Conservation (phyloP, 2,113 vertebrate species). For the Opisthocomus hoazin region DNA sequence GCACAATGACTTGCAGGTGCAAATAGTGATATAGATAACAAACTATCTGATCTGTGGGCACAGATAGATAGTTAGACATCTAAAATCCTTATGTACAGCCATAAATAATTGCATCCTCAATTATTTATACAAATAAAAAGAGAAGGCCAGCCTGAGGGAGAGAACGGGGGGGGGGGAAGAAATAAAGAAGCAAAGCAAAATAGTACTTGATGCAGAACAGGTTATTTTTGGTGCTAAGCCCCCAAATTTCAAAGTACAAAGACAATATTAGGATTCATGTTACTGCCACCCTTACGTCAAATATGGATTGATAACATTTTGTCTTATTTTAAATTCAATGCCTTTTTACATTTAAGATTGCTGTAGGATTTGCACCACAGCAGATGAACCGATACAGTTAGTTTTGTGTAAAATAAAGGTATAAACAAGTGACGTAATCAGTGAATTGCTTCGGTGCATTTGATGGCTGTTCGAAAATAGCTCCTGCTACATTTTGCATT, state of each 20-base stretch:
- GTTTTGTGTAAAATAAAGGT: background rate
- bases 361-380: background rate
- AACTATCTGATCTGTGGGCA: constrained; percentile 60
- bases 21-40: constrained; percentile 63
- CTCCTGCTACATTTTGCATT: background rate
- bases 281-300: background rate
- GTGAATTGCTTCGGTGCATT: background rate
- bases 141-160: background rate
- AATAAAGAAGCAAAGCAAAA: background rate
- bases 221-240: background rate
- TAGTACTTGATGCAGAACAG: background rate
- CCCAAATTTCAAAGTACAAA: background rate
- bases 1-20: constrained; percentile 60
- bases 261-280: background rate
- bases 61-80: constrained; percentile 62
- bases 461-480: background rate
- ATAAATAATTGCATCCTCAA: constrained; percentile 60
- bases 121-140: constrained; percentile 61
- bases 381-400: background rate
- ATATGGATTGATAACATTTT: background rate
- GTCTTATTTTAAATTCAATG: background rate
- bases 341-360: background rate
- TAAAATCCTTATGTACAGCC: constrained; percentile 56
- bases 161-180: background rate
- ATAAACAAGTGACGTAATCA: background rate